Percentiles rank a stretch among this genome's conserved stretches.
These are phyloP conservation scores for Spilarctia lutea DNA, from an alignment of 2,888 invertebrate genomes.

Conservation along the genomic window DNA sequence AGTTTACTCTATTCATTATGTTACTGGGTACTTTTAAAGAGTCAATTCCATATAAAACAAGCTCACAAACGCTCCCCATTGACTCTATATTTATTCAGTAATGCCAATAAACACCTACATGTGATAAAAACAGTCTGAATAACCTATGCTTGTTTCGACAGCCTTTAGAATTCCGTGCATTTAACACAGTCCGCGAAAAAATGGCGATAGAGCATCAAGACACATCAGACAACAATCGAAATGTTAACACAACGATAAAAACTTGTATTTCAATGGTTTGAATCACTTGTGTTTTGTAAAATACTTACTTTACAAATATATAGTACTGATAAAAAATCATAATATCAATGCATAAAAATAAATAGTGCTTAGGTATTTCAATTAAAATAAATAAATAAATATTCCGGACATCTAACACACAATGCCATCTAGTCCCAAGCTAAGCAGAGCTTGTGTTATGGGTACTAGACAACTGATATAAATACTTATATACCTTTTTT, in stretches of 20 bases:
- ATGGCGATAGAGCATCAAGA: slow-evolving; percentile 59
- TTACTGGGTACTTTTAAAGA: neutral
- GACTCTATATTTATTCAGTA: neutral
- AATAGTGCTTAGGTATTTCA: neutral
- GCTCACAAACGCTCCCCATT: neutral
- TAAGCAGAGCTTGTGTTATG: too few species aligned
- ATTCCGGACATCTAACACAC: too few species aligned
- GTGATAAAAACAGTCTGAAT: slow-evolving; percentile 44
- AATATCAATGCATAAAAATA: neutral
- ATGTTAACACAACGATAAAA: slow-evolving; percentile 73
- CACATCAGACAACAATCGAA: slow-evolving; percentile 80
- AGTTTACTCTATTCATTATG: neutral
- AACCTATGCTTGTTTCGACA: slow-evolving; percentile 51
- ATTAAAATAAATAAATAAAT: too few species aligned
- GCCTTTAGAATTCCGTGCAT: slow-evolving; percentile 69
- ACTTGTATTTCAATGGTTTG: slow-evolving; percentile 45
- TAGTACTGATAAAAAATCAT: neutral
- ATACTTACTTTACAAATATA: slow-evolving; percentile 28
- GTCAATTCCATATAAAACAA: neutral
- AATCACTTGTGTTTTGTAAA: slow-evolving; percentile 36
- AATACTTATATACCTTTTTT: too few species aligned
- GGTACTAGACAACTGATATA: too few species aligned
- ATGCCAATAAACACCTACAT: slow-evolving; percentile 27
- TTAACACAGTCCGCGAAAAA: slow-evolving; percentile 71
- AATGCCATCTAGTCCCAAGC: too few species aligned